phyloP scores from a whole-genome alignment of 2,113 vertebrate genomes.

The Capreolus pygargus region DNA sequence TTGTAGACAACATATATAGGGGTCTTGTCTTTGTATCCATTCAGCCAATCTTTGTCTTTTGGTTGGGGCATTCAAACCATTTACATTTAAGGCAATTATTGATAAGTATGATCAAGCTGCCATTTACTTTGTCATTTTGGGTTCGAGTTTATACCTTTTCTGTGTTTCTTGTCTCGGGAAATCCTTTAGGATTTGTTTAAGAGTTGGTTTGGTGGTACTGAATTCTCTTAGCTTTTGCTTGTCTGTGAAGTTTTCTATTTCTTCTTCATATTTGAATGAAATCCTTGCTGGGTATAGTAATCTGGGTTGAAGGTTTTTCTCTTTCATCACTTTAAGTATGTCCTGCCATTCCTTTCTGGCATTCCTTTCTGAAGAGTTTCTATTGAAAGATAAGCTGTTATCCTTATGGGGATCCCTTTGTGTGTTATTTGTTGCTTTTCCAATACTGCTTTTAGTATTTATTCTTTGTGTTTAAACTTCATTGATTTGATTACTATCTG shows the following conservation, averaged over 20 bases:
- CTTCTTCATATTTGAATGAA: background rate
- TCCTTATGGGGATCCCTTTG: background rate
- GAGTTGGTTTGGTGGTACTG: background rate
- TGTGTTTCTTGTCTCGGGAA: background rate
- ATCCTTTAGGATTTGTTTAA: background rate
- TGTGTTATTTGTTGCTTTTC: background rate
- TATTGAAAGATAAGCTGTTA: background rate
- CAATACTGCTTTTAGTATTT: background rate
- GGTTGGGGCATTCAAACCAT: background rate
- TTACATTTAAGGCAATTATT: background rate
- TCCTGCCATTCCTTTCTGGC: background rate
- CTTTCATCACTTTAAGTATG: background rate
- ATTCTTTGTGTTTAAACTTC: background rate
- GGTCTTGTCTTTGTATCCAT: background rate
- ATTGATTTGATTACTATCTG: background rate
- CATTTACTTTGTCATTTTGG: background rate
- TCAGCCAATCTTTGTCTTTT: background rate
- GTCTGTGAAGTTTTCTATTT: background rate
- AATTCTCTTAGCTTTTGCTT: background rate
- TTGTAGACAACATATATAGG: background rate
- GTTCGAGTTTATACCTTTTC: background rate
- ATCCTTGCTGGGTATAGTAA: background rate
- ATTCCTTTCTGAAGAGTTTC: background rate
- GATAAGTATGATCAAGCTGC: rapidly evolving
- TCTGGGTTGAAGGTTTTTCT: background rate